Conservation (phyloP, 2,888 invertebrate genomes). For the Drosophila meridionalis region DNA sequence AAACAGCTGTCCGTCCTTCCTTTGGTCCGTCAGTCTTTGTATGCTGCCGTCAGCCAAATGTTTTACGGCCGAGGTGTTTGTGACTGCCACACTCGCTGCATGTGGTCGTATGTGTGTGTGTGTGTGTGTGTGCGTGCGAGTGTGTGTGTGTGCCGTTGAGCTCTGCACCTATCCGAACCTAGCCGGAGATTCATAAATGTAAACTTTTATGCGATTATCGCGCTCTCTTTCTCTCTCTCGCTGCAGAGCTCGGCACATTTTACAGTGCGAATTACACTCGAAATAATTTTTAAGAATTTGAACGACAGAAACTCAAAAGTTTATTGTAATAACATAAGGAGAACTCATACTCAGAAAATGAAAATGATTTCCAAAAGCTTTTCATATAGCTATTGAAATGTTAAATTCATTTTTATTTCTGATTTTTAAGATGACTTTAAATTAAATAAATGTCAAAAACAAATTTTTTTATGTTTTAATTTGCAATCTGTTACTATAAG, state of each 20-base stretch:
- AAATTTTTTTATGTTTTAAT: no score
- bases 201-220: slow-evolving; percentile 77
- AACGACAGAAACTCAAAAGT: not conserved
- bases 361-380: no score
- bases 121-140: slow-evolving; percentile 23
- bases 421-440: not conserved
- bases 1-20: slow-evolving; percentile 51
- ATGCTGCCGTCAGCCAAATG: slow-evolving; percentile 78
- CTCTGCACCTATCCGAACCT: slow-evolving; percentile 69
- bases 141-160: slow-evolving; percentile 9
- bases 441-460: no score
- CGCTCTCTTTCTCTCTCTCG: slow-evolving; percentile 60
- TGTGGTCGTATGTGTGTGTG: slow-evolving; percentile 23
- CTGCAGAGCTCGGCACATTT: slow-evolving; percentile 46
- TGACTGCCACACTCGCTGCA: slow-evolving; percentile 40
- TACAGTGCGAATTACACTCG: slow-evolving; percentile 19
- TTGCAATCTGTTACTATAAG: no score
- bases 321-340: not conserved
- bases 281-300: not conserved
- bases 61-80: slow-evolving; percentile 79
- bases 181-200: slow-evolving; percentile 74
- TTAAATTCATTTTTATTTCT: not conserved
- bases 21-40: slow-evolving; percentile 71
- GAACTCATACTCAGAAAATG: no score
- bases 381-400: not conserved